Conservation (phyloP, 1,140 invertebrate species). For the Papilio xuthus region DNA sequence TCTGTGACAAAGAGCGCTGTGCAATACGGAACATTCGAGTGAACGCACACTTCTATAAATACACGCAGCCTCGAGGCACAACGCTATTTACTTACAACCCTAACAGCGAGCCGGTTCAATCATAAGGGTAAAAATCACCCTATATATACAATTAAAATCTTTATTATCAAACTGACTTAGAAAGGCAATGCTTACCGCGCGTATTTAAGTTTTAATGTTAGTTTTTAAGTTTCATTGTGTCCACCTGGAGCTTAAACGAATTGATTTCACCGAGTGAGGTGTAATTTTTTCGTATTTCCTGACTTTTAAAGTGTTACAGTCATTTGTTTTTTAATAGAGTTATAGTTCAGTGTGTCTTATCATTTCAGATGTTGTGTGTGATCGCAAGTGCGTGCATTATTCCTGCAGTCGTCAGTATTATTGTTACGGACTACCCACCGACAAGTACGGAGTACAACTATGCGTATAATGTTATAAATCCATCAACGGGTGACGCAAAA, state of each 20-base stretch:
- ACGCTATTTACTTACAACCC: constrained; percentile 56
- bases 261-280: too few relatives aligned
- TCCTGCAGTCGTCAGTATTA: constrained; percentile 56
- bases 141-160: constrained; percentile 32
- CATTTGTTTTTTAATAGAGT: neutral
- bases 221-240: neutral
- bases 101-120: constrained; percentile 59
- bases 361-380: constrained; percentile 51
- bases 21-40: constrained; percentile 65
- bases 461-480: constrained; percentile 81
- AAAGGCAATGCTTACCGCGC: neutral
- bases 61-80: constrained; percentile 49
- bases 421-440: constrained; percentile 68
- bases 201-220: neutral
- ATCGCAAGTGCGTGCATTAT: constrained; percentile 47
- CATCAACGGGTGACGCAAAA: constrained; percentile 83
- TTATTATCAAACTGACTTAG: too few relatives aligned
- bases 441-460: constrained; percentile 77
- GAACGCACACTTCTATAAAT: constrained; percentile 75
- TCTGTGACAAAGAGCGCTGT: constrained; percentile 42
- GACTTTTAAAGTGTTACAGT: neutral
- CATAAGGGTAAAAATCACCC: constrained; percentile 61
- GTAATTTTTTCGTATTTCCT: neutral
- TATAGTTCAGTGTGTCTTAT: constrained; percentile 17
- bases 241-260: neutral